A percentile compares a stretch with the other conserved stretches of the same genome.
Evolutionary conservation across 2,797 vertebrate species (phyloP).

Genomic region (Rhinophrynus dorsalis): DNA sequence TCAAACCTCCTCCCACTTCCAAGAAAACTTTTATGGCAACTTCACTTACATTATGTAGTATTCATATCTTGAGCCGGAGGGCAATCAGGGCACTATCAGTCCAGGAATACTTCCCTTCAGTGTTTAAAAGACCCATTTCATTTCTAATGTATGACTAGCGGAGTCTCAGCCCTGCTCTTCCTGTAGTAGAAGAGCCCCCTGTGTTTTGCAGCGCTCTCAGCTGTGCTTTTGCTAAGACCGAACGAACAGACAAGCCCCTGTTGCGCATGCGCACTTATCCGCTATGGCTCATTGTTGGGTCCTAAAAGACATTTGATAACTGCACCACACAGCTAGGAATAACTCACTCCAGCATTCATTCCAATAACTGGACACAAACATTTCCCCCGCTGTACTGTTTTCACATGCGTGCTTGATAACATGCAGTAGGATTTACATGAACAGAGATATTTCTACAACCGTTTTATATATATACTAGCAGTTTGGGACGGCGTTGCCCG

Average conservation of each 20-base stretch:
- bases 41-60: background rate
- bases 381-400: slow-evolving; percentile 19
- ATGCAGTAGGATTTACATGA: background rate
- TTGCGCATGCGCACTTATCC: slow-evolving; percentile 61
- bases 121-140: slow-evolving; percentile 13
- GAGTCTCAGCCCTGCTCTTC: background rate
- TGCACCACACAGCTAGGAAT: slow-evolving; percentile 38
- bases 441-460: background rate
- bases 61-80: background rate
- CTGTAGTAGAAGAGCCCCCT: slow-evolving; percentile 2
- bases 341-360: slow-evolving; percentile 32
- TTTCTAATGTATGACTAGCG: background rate
- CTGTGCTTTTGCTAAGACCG: slow-evolving; percentile 46
- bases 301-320: slow-evolving; percentile 54
- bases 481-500: no score
- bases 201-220: slow-evolving; percentile 54
- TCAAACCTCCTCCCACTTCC: no score
- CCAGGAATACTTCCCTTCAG: slow-evolving; percentile 25
- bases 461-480: no score
- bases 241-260: slow-evolving; percentile 30
- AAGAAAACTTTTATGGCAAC: background rate
- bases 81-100: background rate
- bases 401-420: slow-evolving; percentile 10
- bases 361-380: background rate
- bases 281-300: slow-evolving; percentile 45